Base-by-base conservation (phyloP, 1,140 invertebrate species). In the Trichomalopsis sarcophagae region DNA sequence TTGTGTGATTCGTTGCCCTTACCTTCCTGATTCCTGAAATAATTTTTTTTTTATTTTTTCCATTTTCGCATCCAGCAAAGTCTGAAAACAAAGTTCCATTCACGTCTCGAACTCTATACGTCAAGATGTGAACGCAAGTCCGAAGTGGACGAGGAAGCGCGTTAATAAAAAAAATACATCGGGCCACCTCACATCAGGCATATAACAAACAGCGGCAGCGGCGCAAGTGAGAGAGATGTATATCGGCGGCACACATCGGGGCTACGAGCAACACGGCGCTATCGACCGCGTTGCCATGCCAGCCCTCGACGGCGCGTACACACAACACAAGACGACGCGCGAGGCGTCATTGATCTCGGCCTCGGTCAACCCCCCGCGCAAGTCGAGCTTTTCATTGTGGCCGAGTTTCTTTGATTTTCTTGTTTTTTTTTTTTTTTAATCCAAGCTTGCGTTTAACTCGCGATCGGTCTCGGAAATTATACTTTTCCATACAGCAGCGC, bases 201-300 rank as follows among this genome's bases (percentile, higher is more conserved):
- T 62, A 62, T n/a, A n/a, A 62, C 55, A 62, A 62, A 62, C 17
- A 62, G 55, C 55, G 11, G 11, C 40, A 40, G 17, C 27, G n/a
- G 66, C 36, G 73, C 30, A 40, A 40, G 73, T 13, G 21, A 23
- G 73, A 78, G 47, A 76, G 78, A 80, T 80, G 78, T 68, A 76
- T 82, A 85, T 84, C 68, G 68, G 83, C 13, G 68, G 83, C 13
- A 66, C 62, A 68, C 78, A 69, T 82, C 69, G 71, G 47, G 68
- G 81, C 44, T 74, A 1, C 27, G 47, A 47, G 76, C 47, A 23
- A n/a, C 9, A 5, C 66, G 33, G 1, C 40, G 3, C 66, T 91
- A 92, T 91, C 90, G 91, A 91, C 88, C 91, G 87, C 89, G 90
- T 92, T 92, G 90, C 91, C 91, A 92, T 92, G 91, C 90, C 91